Percentiles rank a stretch among this genome's conserved stretches.
These are phyloP conservation scores for Cheilosia scutellata DNA, from an alignment of 2,888 invertebrate species.

Conservation along the genomic window DNA sequence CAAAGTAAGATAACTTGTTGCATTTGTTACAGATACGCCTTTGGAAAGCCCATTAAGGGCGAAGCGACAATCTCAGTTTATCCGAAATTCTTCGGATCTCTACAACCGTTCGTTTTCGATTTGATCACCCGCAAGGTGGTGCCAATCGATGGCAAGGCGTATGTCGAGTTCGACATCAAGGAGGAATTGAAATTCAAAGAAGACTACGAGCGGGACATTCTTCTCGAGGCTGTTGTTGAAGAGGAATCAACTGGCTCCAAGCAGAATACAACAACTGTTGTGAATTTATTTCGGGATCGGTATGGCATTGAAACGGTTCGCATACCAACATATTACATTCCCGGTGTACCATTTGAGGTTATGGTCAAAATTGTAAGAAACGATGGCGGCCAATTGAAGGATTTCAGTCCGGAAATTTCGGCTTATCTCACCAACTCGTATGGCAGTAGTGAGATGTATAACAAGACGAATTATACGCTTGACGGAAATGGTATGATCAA, in stretches of 20 bases:
- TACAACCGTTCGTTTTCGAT: conserved; percentile 83
- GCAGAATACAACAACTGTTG: conserved; percentile 91
- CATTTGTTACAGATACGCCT: conserved; percentile 79
- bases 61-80: conserved; percentile 94
- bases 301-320: conserved; percentile 92
- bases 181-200: conserved; percentile 93
- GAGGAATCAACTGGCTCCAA: conserved; percentile 93
- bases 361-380: conserved; percentile 88
- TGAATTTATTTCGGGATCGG: conserved; percentile 91
- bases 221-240: conserved; percentile 95
- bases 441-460: conserved; percentile 83
- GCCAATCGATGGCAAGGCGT: conserved; percentile 87
- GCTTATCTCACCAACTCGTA: conserved; percentile 82
- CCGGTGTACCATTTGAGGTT: conserved; percentile 90
- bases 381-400: conserved; percentile 88
- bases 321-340: conserved; percentile 96
- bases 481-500: conserved; percentile 81
- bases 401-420: conserved; percentile 86
- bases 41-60: conserved; percentile 93
- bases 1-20: neutral
- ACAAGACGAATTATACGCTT: conserved; percentile 80
- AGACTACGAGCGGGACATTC: conserved; percentile 90
- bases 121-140: conserved; percentile 89
- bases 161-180: conserved; percentile 91
- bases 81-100: conserved; percentile 88